Evolutionary conservation across 2,888 invertebrate species (phyloP), one percentile per base, ranked within the genome.

Genomic region (Andrena marginata): DNA sequence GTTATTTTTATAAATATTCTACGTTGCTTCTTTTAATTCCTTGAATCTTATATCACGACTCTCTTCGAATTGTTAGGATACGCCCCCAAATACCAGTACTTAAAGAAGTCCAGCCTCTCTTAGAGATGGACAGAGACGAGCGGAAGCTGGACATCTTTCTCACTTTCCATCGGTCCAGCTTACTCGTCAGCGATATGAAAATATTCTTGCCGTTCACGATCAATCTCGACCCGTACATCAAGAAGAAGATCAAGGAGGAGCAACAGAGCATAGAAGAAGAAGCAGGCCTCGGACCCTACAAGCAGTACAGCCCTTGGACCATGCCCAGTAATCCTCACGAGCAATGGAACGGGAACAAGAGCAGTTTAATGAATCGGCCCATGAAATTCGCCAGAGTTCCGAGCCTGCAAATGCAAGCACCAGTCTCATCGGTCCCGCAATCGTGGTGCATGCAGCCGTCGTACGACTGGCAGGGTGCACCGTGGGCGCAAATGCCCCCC

Each of bases 161-260:
- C 35, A 96, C 97, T 83, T 97, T 98, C 93, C 98, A 99, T 94
- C 96, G 98, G 86, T 96, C 97, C 13, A 98, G 97, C 89, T 95
- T 98, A 81, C 95, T 98, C 60, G 97, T 98, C 8, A 97, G 97
- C 59, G 98, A 98, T 93, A 95, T 99, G 92, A 98, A 98, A 93
- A 97, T 99, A 91, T 99, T 99, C 94, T 95, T 99, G 82, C 99
- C 99, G 0, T 99, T 99, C 94, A 99, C 99, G 20, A 99, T 99
- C 90, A 99, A 99, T 94, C 95, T 99, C 74, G 99, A 99, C 95
- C 99, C 99, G 0, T 99, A 99, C 93, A 96, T 99, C 81, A 97
- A 99, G 93, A 99, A 99, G 95, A 97, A 98, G 75, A 98, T 99
- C 78, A 98, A 99, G 96, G 99, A 97, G 93, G 96, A 97, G 91